phyloP scores from a whole-genome alignment of 1,140 invertebrate genomes.

The Uloborus diversus region DNA sequence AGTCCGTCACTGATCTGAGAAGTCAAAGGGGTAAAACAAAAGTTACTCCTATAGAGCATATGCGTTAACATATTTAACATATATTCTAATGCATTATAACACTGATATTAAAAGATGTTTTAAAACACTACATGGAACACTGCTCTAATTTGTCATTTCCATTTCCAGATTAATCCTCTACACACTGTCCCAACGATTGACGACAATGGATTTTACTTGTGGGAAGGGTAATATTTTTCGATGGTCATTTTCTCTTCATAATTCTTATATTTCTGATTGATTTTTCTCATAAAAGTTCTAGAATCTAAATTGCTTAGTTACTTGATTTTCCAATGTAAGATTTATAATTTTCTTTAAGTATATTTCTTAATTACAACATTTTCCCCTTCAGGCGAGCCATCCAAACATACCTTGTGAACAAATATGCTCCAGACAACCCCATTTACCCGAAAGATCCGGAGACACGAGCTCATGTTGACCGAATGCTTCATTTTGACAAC shows the following conservation, averaged over 20 bases:
- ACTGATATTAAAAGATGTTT: no score
- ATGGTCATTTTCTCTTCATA: slow-evolving; percentile 4
- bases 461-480: slow-evolving; percentile 60
- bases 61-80: background rate
- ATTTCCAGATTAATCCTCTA: slow-evolving; percentile 75
- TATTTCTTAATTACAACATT: background rate
- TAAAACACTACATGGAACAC: no score
- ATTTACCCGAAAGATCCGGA: slow-evolving; percentile 61
- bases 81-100: background rate
- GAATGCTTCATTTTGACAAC: slow-evolving; percentile 62
- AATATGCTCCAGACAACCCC: slow-evolving; percentile 60
- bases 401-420: slow-evolving; percentile 61
- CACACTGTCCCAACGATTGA: slow-evolving; percentile 76
- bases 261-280: background rate
- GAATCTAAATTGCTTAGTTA: background rate
- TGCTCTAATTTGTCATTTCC: no score
- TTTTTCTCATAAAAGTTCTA: background rate
- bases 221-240: slow-evolving; percentile 68
- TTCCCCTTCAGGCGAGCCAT: slow-evolving; percentile 59
- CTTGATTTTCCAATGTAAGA: background rate
- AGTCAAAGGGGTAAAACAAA: background rate
- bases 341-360: background rate
- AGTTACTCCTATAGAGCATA: background rate
- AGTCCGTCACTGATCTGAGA: background rate
- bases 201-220: slow-evolving; percentile 72